Evolutionary conservation across 2,888 invertebrate genomes (phyloP), one percentile per base, ranked within the genome.

Genomic region (Cheiracanthium punctorium): DNA sequence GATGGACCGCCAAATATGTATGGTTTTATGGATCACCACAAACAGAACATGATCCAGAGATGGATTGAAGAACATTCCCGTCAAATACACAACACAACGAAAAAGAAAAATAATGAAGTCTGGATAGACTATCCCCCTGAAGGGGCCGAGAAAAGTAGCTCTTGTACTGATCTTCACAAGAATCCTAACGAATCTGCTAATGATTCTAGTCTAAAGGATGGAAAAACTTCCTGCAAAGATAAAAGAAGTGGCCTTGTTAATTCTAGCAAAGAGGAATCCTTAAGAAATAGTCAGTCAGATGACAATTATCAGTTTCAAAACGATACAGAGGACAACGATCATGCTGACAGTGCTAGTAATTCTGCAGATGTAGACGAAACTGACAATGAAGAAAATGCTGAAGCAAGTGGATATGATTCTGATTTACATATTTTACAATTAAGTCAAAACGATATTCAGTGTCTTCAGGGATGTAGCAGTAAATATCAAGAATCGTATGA

Each of bases 11-110:
- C 70, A 80, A 80, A 58, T 89, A 90, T 89, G 0, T 97, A 97
- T 91, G 96, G 97, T 0, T 97, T 96, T 90, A 97, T 97, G 97
- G 97, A 97, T 90, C 96, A 94, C 90, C 96, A 96, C 90, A 97
- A 97, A 91, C 96, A 96, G 91, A 95, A 95, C 90, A 97, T 97
- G 97, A 97, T 97, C 75, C 93, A 96, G 71, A 95, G 96, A 91
- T 97, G 97, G 97, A 97, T 97, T 0, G 97, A 97, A 92, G 96
- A 86, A 32, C 90, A 89, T 69, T 87, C 88, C 1, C 70, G 58
- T 0, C 88, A 88, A 41, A 17, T 96, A 91, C 97, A 97, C 92
- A 96, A 96, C 0, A 94, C 95, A 24, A 96, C 96, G 92, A 95
- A 96, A 89, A 95, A 95, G 90, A 88, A 88, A 64, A 88, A 88